Evolutionary conservation across 1,140 invertebrate species (phyloP).

Genomic region (Ganaspis sp.): DNA sequence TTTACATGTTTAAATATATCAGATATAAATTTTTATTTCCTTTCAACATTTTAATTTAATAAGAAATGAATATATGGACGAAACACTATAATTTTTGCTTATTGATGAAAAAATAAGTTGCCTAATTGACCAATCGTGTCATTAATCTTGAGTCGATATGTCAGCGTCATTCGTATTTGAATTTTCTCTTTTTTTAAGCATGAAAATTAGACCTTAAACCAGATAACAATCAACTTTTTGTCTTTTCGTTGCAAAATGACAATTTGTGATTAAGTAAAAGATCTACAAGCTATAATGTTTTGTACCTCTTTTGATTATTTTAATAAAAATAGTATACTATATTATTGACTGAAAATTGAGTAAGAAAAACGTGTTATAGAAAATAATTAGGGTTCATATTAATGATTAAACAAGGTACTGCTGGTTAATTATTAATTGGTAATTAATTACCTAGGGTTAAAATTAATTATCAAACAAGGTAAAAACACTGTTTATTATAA

Average conservation of each 20-base stretch:
- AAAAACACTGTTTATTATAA: too few species aligned
- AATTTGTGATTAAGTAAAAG: not conserved
- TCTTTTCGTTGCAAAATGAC: too few species aligned
- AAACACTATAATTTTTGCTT: slow-evolving; percentile 4
- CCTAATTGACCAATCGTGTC: not conserved
- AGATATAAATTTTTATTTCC: not conserved
- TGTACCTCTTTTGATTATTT: too few species aligned
- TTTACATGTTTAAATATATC: not conserved
- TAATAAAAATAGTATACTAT: too few species aligned
- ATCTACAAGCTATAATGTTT: not conserved
- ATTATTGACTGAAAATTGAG: too few species aligned
- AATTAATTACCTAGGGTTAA: too few species aligned
- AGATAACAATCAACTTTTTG: not conserved
- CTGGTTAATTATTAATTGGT: too few species aligned
- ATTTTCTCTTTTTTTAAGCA: not conserved
- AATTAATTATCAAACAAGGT: too few species aligned
- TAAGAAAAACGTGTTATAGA: too few species aligned
- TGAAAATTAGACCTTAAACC: not conserved
- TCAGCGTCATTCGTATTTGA: not conserved
- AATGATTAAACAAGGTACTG: too few species aligned
- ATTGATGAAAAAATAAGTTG: not conserved
- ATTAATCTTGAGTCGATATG: not conserved
- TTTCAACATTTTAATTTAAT: not conserved
- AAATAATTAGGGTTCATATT: too few species aligned
- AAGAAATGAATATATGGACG: slow-evolving; percentile 28